phyloP scores from a whole-genome alignment of 2,888 invertebrate genomes.

The Stegana nigrithorax region DNA sequence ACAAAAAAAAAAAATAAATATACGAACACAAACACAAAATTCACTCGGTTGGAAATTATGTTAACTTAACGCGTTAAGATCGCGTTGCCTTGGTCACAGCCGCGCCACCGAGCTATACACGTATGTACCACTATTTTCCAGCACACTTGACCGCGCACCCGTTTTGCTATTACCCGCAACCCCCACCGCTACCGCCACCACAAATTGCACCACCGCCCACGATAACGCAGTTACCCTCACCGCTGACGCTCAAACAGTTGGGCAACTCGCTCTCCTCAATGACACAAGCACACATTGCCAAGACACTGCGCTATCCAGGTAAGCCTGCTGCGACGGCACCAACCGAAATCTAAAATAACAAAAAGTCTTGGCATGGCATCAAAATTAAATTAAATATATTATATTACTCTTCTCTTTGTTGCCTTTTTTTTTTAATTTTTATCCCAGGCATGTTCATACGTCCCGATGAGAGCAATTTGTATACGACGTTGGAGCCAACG shows the following conservation, averaged over 20 bases:
- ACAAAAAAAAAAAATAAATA: constrained; percentile 25
- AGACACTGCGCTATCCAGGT: constrained; percentile 69
- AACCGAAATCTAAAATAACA: too few species aligned
- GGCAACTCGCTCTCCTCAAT: constrained; percentile 61
- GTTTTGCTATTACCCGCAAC: constrained; percentile 69
- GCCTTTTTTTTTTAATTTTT: background rate
- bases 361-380: background rate
- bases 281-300: constrained; percentile 68
- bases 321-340: constrained; percentile 48
- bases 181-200: constrained; percentile 60
- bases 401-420: background rate
- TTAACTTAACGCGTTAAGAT: constrained; percentile 70
- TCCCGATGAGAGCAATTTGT: constrained; percentile 85
- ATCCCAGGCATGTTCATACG: constrained; percentile 80
- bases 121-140: constrained; percentile 74
- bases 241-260: constrained; percentile 67
- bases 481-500: constrained; percentile 86
- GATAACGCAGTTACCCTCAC: constrained; percentile 63
- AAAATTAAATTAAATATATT: background rate
- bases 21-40: constrained; percentile 26
- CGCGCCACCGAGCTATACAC: constrained; percentile 74
- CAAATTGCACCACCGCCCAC: constrained; percentile 48
- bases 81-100: constrained; percentile 74
- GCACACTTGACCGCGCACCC: constrained; percentile 71
- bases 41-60: too few species aligned